Conservation (phyloP, 2,888 invertebrate species). For the Diachrysia chrysitis region DNA sequence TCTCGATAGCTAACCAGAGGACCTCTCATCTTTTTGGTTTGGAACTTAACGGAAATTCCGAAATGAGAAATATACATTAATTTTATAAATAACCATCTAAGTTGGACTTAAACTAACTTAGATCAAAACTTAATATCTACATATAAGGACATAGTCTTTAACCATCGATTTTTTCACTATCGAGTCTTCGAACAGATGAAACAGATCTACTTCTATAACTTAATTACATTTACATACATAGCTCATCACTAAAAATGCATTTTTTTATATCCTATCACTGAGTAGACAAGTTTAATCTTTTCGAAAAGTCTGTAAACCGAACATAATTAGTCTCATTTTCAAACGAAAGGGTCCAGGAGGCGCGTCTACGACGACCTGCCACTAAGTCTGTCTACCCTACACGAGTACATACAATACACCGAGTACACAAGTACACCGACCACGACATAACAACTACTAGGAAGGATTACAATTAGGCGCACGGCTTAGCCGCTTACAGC, state of each 20-base stretch:
- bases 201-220: conserved; percentile 86
- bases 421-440: conserved; percentile 62
- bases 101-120: conserved; percentile 84
- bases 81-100: conserved; percentile 86
- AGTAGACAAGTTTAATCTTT: conserved; percentile 88
- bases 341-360: conserved; percentile 67
- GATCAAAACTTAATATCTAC: conserved; percentile 76
- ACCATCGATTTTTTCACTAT: conserved; percentile 83
- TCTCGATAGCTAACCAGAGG: conserved; percentile 72
- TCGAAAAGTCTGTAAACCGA: conserved; percentile 87
- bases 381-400: conserved; percentile 68
- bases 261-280: conserved; percentile 86
- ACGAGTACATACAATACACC: conserved; percentile 70
- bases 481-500: conserved; percentile 85
- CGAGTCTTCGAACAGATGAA: conserved; percentile 89
- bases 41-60: conserved; percentile 79
- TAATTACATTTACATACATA: conserved; percentile 85
- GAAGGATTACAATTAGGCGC: conserved; percentile 84
- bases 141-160: conserved; percentile 87
- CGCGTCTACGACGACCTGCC: conserved; percentile 59
- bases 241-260: conserved; percentile 88
- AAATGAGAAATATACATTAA: conserved; percentile 84
- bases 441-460: conserved; percentile 82
- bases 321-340: conserved; percentile 79
- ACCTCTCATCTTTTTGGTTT: conserved; percentile 83